phyloP scores from a whole-genome alignment of 2,113 vertebrate genomes.

The Dipodomys spectabilis region DNA sequence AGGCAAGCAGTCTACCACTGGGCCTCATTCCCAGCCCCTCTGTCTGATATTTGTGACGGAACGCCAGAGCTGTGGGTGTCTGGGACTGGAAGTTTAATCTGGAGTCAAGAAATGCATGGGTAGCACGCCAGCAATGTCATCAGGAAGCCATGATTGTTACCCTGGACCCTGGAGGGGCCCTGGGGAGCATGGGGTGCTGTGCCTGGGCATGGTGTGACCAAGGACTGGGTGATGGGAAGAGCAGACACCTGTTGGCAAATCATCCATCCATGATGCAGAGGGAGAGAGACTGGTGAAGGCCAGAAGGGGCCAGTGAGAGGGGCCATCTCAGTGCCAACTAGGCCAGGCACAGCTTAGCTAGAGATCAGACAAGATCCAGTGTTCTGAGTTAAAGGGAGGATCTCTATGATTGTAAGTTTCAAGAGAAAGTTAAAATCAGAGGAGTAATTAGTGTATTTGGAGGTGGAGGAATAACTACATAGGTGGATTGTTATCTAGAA shows the following conservation, averaged over 20 bases:
- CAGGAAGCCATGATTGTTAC: background rate
- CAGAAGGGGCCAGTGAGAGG: too few relatives aligned
- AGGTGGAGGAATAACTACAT: fast-evolving
- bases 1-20: too few relatives aligned
- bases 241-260: background rate
- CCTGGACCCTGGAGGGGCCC: fast-evolving
- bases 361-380: background rate
- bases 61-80: fast-evolving
- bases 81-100: background rate
- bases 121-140: fast-evolving
- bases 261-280: too few relatives aligned
- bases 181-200: fast-evolving
- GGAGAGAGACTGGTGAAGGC: too few relatives aligned
- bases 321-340: background rate
- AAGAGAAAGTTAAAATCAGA: background rate
- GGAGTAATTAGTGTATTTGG: background rate
- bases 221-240: too few relatives aligned
- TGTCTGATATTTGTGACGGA: background rate
- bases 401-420: background rate
- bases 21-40: too few relatives aligned
- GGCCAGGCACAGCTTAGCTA: background rate
- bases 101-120: fast-evolving
- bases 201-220: fast-evolving
- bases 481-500: fast-evolving
- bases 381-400: background rate